phyloP scores from a whole-genome alignment of 2,797 vertebrate species.

The Ataeniobius toweri region DNA sequence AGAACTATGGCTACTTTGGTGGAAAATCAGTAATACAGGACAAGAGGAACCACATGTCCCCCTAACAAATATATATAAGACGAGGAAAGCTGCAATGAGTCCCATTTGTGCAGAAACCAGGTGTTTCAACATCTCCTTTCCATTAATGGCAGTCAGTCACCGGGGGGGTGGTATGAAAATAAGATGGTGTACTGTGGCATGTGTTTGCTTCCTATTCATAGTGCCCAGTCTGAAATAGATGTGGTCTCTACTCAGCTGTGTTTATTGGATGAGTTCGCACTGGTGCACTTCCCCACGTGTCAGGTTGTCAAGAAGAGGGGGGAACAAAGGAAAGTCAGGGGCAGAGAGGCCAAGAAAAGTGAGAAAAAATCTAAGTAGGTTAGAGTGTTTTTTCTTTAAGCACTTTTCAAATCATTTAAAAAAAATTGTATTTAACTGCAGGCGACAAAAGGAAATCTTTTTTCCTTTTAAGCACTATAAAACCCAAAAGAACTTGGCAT shows the following conservation, averaged over 20 bases:
- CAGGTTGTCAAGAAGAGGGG: constrained; percentile 65
- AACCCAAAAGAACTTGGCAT: constrained; percentile 51
- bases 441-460: constrained; percentile 38
- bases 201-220: constrained; percentile 68
- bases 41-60: constrained; percentile 35
- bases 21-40: constrained; percentile 3
- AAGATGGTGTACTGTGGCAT: constrained; percentile 61
- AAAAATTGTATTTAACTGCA: constrained; percentile 30
- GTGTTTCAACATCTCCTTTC: constrained; percentile 71
- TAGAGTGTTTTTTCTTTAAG: constrained; percentile 29
- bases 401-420: constrained; percentile 43
- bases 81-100: constrained; percentile 17
- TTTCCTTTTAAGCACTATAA: constrained; percentile 43
- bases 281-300: constrained; percentile 63
- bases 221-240: constrained; percentile 70
- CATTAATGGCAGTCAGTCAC: constrained; percentile 44
- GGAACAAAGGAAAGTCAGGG: constrained; percentile 38
- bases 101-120: constrained; percentile 45
- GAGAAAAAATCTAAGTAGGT: constrained; percentile 34
- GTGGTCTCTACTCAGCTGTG: constrained; percentile 65
- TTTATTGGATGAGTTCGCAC: constrained; percentile 64
- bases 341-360: constrained; percentile 32
- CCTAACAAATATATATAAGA: constrained; percentile 18
- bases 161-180: constrained; percentile 54
- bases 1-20: not conserved